phyloP scores from a whole-genome alignment of 2,797 vertebrate species.

The Allobates femoralis region DNA sequence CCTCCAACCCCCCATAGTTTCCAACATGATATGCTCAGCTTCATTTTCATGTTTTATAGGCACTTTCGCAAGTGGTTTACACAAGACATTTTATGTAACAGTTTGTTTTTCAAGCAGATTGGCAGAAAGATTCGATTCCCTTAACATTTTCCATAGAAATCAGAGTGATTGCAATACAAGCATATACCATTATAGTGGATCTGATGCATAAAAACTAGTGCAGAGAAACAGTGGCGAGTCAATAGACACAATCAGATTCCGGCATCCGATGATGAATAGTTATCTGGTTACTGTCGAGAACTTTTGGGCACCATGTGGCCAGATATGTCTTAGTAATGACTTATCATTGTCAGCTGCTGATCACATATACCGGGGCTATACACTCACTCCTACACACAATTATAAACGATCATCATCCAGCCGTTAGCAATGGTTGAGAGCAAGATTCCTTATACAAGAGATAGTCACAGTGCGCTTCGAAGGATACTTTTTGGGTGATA shows the following conservation, averaged over 20 bases:
- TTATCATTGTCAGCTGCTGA: not conserved
- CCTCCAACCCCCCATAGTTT: slow-evolving; percentile 64
- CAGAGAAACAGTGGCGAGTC: not conserved
- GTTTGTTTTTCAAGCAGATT: slow-evolving; percentile 17
- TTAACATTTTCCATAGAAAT: not conserved
- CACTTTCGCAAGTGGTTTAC: slow-evolving; percentile 74
- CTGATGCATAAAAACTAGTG: not conserved
- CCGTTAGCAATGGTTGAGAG: not conserved
- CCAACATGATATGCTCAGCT: slow-evolving; percentile 72
- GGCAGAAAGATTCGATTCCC: slow-evolving; percentile 14
- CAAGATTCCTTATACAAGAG: too few relatives aligned
- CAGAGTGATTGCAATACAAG: not conserved
- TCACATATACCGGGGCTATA: not conserved
- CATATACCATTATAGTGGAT: not conserved
- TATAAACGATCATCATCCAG: not conserved
- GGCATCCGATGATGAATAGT: not conserved
- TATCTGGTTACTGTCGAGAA: not conserved
- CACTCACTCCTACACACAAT: not conserved
- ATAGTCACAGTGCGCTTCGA: slow-evolving; percentile 18
- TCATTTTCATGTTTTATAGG: slow-evolving; percentile 75
- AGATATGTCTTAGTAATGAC: not conserved
- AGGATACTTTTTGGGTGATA: not conserved
- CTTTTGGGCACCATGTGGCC: too few relatives aligned
- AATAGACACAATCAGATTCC: not conserved
- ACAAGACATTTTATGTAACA: slow-evolving; percentile 34